A percentile compares a stretch with the other conserved stretches of the same genome.
phyloP scores from a whole-genome alignment of 2,888 invertebrate genomes.

The Oligia latruncula region DNA sequence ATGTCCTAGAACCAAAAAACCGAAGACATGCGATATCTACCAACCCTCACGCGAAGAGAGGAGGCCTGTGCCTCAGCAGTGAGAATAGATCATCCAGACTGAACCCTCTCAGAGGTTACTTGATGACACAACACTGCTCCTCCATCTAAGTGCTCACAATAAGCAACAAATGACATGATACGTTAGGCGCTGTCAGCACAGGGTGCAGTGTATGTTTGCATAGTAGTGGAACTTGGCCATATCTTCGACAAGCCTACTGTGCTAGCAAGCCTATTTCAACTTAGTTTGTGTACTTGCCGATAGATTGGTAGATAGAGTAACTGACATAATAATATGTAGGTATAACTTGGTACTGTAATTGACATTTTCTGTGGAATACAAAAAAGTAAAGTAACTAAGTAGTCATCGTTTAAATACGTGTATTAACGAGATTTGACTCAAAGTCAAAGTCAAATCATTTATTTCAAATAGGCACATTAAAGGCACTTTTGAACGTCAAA shows the following conservation, averaged over 20 bases:
- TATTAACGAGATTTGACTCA: no score
- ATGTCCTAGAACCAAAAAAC: no score
- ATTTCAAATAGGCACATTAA: no score
- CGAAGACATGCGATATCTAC: no score
- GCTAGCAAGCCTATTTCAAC: not conserved
- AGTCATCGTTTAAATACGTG: not conserved
- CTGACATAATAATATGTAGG: not conserved
- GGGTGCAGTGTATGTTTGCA: no score
- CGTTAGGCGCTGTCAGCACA: not conserved
- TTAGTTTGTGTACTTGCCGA: not conserved
- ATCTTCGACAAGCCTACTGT: not conserved
- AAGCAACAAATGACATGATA: not conserved
- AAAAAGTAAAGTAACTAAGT: not conserved
- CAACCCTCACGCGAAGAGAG: no score
- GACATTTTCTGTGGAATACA: not conserved
- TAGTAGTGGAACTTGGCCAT: not conserved
- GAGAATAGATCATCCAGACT: no score
- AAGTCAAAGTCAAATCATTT: no score
- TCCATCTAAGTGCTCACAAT: slow-evolving; percentile 7
- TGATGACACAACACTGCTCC: not conserved
- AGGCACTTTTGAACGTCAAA: no score
- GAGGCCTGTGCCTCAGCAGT: no score
- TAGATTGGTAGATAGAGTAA: not conserved
- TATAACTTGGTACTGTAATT: no score
- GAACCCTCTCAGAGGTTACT: not conserved